Base-by-base conservation (phyloP, 2,888 invertebrate genomes). In the Gibbula magus region DNA sequence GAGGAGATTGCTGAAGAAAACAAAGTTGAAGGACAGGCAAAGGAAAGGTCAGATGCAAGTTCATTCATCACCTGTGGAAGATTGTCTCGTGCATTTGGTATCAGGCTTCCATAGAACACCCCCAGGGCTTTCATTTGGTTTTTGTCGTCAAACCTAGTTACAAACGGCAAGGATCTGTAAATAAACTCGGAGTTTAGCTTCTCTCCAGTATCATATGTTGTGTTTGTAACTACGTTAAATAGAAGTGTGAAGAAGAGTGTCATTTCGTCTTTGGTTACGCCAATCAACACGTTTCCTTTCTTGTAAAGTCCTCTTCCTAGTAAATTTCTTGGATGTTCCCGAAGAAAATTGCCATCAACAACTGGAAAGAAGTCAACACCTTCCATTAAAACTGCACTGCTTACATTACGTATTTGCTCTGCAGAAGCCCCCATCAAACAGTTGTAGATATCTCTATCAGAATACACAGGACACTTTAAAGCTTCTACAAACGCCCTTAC, bases 211-310 rank as follows among this genome's bases (percentile, higher is more conserved):
- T 45, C 45, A 13, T 45, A 45, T 4, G 45, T 74, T 74, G 16
- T 74, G 29, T 74, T 74, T 20, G 22, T 35, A 39, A 13, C 4
- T 4, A 61, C 2, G 3, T 61, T 25, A n/a, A 16, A 16, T 16
- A 29, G 0, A 29, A n/a, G 25, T 29, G 29, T 7, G 0, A 18
- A 1, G 96, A 13, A 74, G 20, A 52, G 2, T 3, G 97, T 97
- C 83, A 98, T 97, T 95, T 98, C 98, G 92, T 98, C 97, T 92
- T 96, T 95, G 93, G 98, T 98, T 93, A 97, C 97, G 82, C 98
- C 98, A 89, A 98, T 94, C 81, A 98, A 96, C 93, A 74, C 51
- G 10, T 97, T 97, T 84, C 96, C 96, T 89, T 97, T 96, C 90
- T 96, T 95, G 90, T 96, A 96, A 92, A 96, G 95, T 5, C 96